These are phyloP conservation scores for Papilio protenor DNA, from an alignment of 2,888 invertebrate species.

Conservation along the genomic window DNA sequence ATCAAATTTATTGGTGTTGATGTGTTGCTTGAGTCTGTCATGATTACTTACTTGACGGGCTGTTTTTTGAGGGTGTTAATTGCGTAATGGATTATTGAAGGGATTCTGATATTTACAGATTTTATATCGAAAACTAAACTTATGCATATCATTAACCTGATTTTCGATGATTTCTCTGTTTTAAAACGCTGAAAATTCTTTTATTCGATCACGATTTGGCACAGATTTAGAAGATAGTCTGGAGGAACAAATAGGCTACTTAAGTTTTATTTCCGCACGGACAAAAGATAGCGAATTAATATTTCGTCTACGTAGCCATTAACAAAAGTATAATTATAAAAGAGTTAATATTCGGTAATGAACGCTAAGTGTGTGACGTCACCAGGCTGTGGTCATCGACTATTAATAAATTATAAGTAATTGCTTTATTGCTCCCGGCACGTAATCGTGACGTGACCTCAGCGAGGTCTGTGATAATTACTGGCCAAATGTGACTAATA, in stretches of 20 bases:
- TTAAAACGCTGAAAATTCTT: no score
- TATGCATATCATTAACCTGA: neutral
- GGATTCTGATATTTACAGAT: neutral
- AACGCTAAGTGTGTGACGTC: neutral
- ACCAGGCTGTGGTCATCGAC: slow-evolving; percentile 28
- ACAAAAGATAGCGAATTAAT: neutral
- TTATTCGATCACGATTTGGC: neutral
- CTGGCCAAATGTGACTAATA: neutral
- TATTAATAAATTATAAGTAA: slow-evolving; percentile 24
- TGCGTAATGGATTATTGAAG: neutral
- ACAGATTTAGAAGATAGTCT: no score
- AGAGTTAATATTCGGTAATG: neutral
- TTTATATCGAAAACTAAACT: neutral
- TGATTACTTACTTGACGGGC: neutral
- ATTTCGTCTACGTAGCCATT: neutral
- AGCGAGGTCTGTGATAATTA: neutral
- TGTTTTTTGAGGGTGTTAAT: neutral
- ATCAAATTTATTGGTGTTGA: slow-evolving; percentile 27
- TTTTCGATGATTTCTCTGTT: neutral
- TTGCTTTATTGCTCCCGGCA: slow-evolving; percentile 10
- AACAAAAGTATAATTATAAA: neutral
- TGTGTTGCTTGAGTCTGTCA: slow-evolving; percentile 8
- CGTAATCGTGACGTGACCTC: slow-evolving; percentile 19
- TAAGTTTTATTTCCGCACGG: neutral
- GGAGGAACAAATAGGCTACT: no score